phyloP scores from a whole-genome alignment of 2,888 invertebrate species.

The Stenodera caucasica region DNA sequence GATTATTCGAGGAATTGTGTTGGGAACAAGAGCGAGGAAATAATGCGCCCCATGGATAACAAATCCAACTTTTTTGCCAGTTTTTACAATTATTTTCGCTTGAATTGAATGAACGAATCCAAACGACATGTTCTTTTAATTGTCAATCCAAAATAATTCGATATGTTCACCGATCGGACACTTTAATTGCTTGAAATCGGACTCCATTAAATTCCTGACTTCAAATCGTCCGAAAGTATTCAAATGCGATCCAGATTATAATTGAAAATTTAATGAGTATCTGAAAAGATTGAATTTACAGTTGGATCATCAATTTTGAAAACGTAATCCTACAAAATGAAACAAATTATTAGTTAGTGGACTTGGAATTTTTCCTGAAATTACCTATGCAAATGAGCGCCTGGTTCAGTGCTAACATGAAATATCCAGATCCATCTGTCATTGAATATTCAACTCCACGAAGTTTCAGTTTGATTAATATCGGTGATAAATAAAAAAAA shows the following conservation, averaged over 20 bases:
- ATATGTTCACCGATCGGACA: background rate
- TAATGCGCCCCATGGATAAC: background rate
- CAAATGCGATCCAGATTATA: background rate
- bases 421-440: background rate
- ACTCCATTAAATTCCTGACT: constrained; percentile 21
- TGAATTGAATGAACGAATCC: background rate
- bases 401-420: background rate
- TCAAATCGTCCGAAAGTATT: background rate
- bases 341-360: background rate
- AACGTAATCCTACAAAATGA: background rate
- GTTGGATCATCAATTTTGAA: background rate
- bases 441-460: background rate
- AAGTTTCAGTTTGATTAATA: background rate
- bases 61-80: background rate
- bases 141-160: background rate
- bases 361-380: background rate
- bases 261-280: background rate
- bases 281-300: background rate
- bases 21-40: background rate
- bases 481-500: background rate
- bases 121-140: background rate
- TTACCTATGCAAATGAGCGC: background rate
- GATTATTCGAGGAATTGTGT: background rate
- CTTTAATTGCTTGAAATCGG: constrained; percentile 6
- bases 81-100: too few relatives aligned